Evolutionary conservation across 2,113 vertebrate genomes (phyloP), one percentile per base, ranked within the genome.

Genomic region (Charina bottae): DNA sequence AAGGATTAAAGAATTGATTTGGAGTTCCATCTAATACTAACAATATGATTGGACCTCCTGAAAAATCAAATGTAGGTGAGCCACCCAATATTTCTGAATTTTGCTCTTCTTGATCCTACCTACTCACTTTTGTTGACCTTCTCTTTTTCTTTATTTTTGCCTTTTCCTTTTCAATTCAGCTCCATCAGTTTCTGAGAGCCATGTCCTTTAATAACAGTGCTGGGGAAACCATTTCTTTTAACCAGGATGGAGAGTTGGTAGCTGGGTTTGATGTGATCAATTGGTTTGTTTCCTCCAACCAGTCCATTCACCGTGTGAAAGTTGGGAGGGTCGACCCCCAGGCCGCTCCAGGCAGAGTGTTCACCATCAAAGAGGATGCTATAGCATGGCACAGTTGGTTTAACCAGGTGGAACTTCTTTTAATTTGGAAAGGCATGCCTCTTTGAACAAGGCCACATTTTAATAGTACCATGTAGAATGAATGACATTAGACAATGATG

Each of bases 321-420:
- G n/a, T 89, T 72, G 88, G 62, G 5, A 78, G 49, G 2, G 12
- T 89, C 12, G 42, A 64, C 21, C 24, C 59, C 2, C 12, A 28
- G 12, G 13, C 42, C 49, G 1, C 24, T 37, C 23, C 28, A 10
- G 49, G 33, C 28, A 23, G 78, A 55, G 49, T 64, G 72, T 37
- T 89, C 19, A 54, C 49, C 62, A 89, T 89, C 19, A 54, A n/a
- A 15, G 62, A 89, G 4, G 19, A 23, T 33, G 19, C 0, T 64
- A 72, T 89, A n/a, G 78, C 62, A 15, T 89, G 88, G 49, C 88
- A 89, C 10, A 55, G 53, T 5, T 72, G 28, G 64, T 89, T 89
- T 72, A 89, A 89, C 10, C 62, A 89, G 87, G 59, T 64, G 46
- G 9, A 64, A 64, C 26, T 64, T 28, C 3, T 64, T 28, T 10